A percentile compares a stretch with the other conserved stretches of the same genome.
phyloP scores from a whole-genome alignment of 2,888 invertebrate species.

The Dolomedes plantarius region DNA sequence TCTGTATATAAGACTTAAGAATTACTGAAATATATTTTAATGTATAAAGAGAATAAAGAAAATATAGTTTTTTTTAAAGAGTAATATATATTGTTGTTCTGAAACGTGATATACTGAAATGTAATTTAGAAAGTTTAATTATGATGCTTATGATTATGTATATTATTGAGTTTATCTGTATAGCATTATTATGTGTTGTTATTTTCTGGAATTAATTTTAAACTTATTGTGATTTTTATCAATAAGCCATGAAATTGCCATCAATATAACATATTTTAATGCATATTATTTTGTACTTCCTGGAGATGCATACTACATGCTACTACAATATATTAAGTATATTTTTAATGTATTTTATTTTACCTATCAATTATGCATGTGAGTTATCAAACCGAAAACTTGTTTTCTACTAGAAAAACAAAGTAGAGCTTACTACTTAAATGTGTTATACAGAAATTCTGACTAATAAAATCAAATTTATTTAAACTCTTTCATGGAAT shows the following conservation, averaged over 20 bases:
- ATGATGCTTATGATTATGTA: conserved; percentile 38
- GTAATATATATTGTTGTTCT: conserved; percentile 48
- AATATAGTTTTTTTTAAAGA: conserved; percentile 14
- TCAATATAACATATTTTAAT: not conserved
- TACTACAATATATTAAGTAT: not conserved
- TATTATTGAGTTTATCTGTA: conserved; percentile 19
- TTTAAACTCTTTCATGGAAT: too few species aligned
- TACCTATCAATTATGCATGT: too few species aligned
- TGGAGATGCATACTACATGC: conserved; percentile 1
- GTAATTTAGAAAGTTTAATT: conserved; percentile 57
- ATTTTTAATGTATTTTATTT: too few species aligned
- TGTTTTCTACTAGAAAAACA: too few species aligned
- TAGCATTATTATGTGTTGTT: conserved; percentile 10
- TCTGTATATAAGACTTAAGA: conserved; percentile 5
- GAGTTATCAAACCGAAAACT: too few species aligned
- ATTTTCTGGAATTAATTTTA: conserved; percentile 13
- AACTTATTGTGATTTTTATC: conserved; percentile 1
- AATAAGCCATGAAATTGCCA: conserved; percentile 19
- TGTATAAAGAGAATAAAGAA: not conserved
- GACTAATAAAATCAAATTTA: too few species aligned
- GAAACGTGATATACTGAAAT: conserved; percentile 56
- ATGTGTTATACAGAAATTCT: too few species aligned
- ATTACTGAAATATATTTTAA: conserved; percentile 5
- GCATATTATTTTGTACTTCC: not conserved
- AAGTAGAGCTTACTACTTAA: too few species aligned